phyloP scores from a whole-genome alignment of 2,113 vertebrate genomes.

The Daboia siamensis region DNA sequence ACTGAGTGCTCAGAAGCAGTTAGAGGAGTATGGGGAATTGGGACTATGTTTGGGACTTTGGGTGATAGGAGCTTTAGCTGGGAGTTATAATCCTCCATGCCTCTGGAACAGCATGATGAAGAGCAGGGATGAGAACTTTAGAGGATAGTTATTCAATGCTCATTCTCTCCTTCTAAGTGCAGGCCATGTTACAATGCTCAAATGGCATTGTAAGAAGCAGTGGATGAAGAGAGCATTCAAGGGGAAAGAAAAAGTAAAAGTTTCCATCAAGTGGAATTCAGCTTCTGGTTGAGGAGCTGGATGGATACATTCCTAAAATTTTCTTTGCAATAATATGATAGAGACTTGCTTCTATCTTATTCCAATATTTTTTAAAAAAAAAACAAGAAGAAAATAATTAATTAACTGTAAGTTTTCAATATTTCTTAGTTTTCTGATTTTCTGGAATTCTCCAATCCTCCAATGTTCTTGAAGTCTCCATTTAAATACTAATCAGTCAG shows the following conservation, averaged over 20 bases:
- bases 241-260: neutral
- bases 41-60: neutral
- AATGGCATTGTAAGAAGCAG: neutral
- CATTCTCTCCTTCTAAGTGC: neutral
- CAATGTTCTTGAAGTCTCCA: neutral
- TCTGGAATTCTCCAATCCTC: neutral
- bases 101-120: neutral
- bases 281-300: neutral
- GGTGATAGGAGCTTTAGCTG: neutral
- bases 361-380: neutral
- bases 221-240: neutral
- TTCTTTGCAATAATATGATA: neutral
- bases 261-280: neutral
- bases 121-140: neutral
- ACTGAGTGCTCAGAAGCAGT: neutral
- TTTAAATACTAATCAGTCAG: neutral
- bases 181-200: neutral
- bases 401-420: neutral
- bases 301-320: neutral
- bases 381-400: neutral
- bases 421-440: neutral
- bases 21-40: neutral
- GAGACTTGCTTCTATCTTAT: neutral
- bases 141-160: neutral
- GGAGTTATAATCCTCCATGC: neutral